Evolutionary conservation across 1,140 invertebrate genomes (phyloP), one percentile per base, ranked within the genome.

Genomic region (Drosophila sucinea): DNA sequence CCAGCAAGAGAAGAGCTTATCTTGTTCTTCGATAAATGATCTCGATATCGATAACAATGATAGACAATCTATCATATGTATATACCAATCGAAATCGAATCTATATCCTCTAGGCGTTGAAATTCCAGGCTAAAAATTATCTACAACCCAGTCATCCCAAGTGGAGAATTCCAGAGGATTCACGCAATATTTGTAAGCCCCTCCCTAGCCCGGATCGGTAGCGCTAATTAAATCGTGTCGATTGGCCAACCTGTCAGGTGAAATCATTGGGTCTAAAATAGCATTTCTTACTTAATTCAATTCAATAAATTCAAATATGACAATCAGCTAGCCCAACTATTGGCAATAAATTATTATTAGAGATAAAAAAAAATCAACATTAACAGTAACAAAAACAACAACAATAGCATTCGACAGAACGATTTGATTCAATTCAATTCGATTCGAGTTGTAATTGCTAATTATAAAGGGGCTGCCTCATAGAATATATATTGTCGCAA

Each of bases 241-340:
- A 51, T 51, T 51, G 44, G 44, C 23, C 44, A 51, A 51, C 23
- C 8, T 51, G 23, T 3, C 23, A 10, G 44, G 44, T 51, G 44
- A 51, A 51, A 51, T 51, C 44, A 51, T 51, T 51, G 44, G 25
- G 44, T 51, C 44, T 27, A 51, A 51, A 51, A 51, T 51, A 51
- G 44, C 23, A 27, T 27, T 51, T 51, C 44, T 51, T 51, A 51
- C 44, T 51, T 51, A 51, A 51, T 51, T 51, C 44, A 51, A 51
- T 51, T 27, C 44, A 51, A 51, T 51, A 51, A 51, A 51, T 51
- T 51, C 44, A 51, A 51, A 51, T 51, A 51, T 51, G 44, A 51
- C 44, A 83, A 78, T 84, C 81, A 84, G 67, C 73, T 55, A 62
- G 65, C 67, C 23, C 72, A 83, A 84, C 83, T 83, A 83, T 81